Percentiles rank a stretch among this genome's conserved stretches.
Conservation (phyloP, 2,888 invertebrate genomes). For the Pyrrhia umbra region DNA sequence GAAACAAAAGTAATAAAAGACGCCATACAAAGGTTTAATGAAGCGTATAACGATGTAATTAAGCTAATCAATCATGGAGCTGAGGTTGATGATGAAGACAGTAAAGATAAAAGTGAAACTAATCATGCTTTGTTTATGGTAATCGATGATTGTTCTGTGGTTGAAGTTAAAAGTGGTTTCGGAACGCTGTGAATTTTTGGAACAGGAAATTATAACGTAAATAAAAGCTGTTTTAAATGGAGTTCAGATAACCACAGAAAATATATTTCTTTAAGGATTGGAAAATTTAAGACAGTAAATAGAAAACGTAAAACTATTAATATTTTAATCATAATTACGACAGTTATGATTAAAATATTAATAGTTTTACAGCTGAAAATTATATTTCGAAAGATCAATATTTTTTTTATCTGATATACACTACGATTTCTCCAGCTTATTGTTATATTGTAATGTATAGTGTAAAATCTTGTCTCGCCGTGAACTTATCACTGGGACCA, state of each 20-base stretch:
- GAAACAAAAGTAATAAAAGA: constrained; percentile 71
- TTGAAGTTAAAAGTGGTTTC: constrained; percentile 20
- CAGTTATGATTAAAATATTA: too few species aligned
- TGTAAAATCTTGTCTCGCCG: background rate
- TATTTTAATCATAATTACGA: too few species aligned
- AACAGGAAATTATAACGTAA: background rate
- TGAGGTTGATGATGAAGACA: constrained; percentile 50
- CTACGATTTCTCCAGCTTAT: too few species aligned
- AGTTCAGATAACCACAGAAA: too few species aligned
- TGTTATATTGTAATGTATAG: too few species aligned
- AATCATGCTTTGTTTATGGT: constrained; percentile 49
- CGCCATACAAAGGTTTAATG: constrained; percentile 71
- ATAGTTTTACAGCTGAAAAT: too few species aligned
- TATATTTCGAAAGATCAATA: too few species aligned
- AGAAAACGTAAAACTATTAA: background rate
- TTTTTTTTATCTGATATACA: too few species aligned
- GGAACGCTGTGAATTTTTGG: background rate
- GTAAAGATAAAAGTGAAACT: constrained; percentile 39
- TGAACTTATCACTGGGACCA: constrained; percentile 17
- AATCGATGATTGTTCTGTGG: constrained; percentile 20
- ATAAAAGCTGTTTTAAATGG: too few species aligned
- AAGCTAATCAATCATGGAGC: constrained; percentile 72
- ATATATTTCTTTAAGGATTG: too few species aligned
- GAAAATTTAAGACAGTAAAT: too few species aligned
- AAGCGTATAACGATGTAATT: constrained; percentile 76